A percentile compares a stretch with the other conserved stretches of the same genome.
phyloP scores from a whole-genome alignment of 2,113 vertebrate species.

The Coracopsis vasa region DNA sequence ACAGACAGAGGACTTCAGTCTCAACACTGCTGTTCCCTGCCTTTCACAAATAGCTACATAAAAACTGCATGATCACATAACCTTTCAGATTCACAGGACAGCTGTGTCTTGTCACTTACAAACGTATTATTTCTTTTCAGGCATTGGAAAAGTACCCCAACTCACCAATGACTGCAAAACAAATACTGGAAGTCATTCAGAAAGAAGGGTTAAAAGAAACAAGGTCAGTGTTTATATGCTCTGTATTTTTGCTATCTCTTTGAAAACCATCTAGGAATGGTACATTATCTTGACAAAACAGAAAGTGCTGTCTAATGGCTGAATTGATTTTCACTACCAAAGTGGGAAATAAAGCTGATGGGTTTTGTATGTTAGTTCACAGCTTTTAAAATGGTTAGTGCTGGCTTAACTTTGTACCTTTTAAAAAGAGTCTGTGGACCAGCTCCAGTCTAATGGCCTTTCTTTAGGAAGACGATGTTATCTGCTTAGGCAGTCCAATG shows the following conservation, averaged over 20 bases:
- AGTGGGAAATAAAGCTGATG: not conserved
- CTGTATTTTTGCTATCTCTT: not conserved
- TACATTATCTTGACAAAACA: not conserved
- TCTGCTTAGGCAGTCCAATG: not conserved
- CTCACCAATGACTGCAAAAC: conserved; percentile 87
- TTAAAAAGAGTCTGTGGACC: not conserved
- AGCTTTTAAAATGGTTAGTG: not conserved
- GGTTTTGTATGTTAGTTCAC: not conserved
- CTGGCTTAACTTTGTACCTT: not conserved
- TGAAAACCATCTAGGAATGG: not conserved
- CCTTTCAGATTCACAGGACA: not conserved
- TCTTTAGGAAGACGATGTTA: not conserved
- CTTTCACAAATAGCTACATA: conserved; percentile 11
- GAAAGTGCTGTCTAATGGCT: not conserved
- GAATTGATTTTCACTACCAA: not conserved
- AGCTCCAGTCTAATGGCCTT: not conserved
- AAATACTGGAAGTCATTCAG: conserved; percentile 88
- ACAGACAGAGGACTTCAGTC: not conserved
- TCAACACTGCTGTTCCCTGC: not conserved
- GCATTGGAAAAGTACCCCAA: conserved; percentile 86
- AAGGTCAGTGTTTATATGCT: conserved; percentile 76
- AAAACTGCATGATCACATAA: not conserved
- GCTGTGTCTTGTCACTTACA: conserved; percentile 22
- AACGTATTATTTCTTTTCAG: conserved; percentile 71
- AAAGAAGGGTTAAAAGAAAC: conserved; percentile 89